These are phyloP conservation scores for Lophura nycthemera DNA, from an alignment of 2,113 vertebrate genomes.

Conservation along the genomic window DNA sequence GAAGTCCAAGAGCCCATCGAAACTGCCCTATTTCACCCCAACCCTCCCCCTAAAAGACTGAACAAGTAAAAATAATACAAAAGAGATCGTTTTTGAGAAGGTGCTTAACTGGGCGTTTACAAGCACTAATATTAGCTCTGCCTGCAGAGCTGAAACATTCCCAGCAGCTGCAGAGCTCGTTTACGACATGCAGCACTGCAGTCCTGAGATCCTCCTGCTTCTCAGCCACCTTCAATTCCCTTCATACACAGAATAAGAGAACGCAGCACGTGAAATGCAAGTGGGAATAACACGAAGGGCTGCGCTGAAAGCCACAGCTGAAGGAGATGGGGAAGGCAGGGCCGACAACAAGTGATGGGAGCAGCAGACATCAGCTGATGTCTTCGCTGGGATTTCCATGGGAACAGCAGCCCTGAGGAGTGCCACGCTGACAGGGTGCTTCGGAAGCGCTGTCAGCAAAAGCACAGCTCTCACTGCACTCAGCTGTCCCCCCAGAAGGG, in stretches of 20 bases:
- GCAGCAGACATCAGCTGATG: conserved; percentile 89
- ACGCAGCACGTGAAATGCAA: neutral
- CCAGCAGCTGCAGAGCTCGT: neutral
- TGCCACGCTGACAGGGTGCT: conserved; percentile 78
- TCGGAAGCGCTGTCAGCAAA: conserved; percentile 22
- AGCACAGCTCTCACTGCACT: neutral
- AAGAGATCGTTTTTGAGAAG: neutral
- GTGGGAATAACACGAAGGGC: neutral
- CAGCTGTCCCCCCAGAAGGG: neutral
- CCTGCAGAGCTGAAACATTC: neutral
- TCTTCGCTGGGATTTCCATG: conserved; percentile 87
- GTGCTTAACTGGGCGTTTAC: neutral
- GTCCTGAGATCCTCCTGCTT: neutral
- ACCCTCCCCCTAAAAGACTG: neutral
- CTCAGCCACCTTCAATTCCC: neutral
- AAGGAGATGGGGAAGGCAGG: neutral
- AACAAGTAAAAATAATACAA: neutral
- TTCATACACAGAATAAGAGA: neutral
- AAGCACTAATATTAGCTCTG: neutral
- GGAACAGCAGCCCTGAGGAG: conserved; percentile 87
- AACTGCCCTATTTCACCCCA: neutral
- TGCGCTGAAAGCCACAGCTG: neutral
- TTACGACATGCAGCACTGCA: neutral
- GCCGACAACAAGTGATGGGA: conserved; percentile 63
- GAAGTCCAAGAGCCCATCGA: conserved; percentile 21